Evolutionary conservation across 1,140 invertebrate species (phyloP), one percentile per base, ranked within the genome.

Genomic region (Drosophila nasuta): DNA sequence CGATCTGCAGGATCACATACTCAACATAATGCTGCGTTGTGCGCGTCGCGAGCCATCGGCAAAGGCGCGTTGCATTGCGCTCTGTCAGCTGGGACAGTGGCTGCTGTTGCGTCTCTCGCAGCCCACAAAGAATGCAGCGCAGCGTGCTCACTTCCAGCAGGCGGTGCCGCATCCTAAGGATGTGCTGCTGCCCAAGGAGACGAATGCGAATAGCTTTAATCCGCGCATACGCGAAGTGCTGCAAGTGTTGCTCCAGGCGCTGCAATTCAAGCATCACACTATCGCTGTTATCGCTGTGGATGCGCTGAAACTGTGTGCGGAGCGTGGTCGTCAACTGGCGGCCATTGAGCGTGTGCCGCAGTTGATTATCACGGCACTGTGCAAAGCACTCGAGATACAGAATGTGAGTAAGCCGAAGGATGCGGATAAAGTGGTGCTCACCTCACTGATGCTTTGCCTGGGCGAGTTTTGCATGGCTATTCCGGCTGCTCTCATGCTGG

Each of bases 391-490:
- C 25, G 92, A 93, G 64, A 92, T 93, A 52, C 92, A 93, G 59
- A 90, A 89, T 51, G 91, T 93, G 1, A 64, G 80, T 3, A 92
- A 92, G 63, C 92, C 92, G 5, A 86, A 94, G 73, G 94, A 96
- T 92, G 93, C 95, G 68, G 94, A 96, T 92, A 94, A 96, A 93
- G 94, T 95, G 76, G 93, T 98, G 33, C 94, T 97, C 0, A 96
- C 97, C 15, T 96, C 97, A 1, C 94, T 98, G 82, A 94, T 98
- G 78, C 95, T 98, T 64, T 98, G 97, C 91, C 93, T 99, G 35
- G 97, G 97, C 0, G 98, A 99, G 93, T 99, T 98, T 96, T 98
- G 97, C 63, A 97, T 99, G 95, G 66, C 92, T 0, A 89, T 92
- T 51, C 92, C 92, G 0, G 60, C 77, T 1, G 5, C 76, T 1